These are phyloP conservation scores for Linurgus olivaceus DNA, from an alignment of 2,797 vertebrate species.

Conservation along the genomic window DNA sequence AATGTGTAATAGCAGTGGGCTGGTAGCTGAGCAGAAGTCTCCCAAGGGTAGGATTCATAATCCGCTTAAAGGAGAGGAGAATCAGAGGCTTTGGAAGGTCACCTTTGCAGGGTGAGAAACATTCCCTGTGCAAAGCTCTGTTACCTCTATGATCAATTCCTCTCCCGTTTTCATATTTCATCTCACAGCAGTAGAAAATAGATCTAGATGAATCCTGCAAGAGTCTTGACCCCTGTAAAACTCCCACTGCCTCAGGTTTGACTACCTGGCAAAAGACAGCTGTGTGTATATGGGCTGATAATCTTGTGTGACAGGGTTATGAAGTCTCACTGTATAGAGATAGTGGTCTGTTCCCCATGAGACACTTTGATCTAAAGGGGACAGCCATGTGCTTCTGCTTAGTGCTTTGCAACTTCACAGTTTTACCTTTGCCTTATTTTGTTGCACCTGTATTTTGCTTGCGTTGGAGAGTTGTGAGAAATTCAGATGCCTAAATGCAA, in stretches of 20 bases:
- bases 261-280: neutral
- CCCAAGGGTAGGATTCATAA: conserved; percentile 9
- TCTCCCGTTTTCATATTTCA: neutral
- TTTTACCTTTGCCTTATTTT: neutral
- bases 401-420: neutral
- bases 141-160: neutral
- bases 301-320: neutral
- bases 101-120: neutral
- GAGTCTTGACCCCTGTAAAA: neutral
- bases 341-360: neutral
- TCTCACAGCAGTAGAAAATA: neutral
- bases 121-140: neutral
- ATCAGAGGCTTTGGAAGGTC: conserved; percentile 27
- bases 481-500: neutral
- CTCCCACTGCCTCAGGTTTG: neutral
- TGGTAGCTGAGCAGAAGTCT: neutral
- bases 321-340: neutral
- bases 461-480: neutral
- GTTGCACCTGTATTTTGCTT: neutral
- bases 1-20: neutral
- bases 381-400: neutral
- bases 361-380: neutral
- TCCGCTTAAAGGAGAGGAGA: conserved; percentile 14
- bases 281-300: neutral
- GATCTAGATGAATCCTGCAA: neutral